Evolutionary conservation across 2,888 invertebrate species (phyloP), one percentile per base, ranked within the genome.

Genomic region (Brachycybe producta): DNA sequence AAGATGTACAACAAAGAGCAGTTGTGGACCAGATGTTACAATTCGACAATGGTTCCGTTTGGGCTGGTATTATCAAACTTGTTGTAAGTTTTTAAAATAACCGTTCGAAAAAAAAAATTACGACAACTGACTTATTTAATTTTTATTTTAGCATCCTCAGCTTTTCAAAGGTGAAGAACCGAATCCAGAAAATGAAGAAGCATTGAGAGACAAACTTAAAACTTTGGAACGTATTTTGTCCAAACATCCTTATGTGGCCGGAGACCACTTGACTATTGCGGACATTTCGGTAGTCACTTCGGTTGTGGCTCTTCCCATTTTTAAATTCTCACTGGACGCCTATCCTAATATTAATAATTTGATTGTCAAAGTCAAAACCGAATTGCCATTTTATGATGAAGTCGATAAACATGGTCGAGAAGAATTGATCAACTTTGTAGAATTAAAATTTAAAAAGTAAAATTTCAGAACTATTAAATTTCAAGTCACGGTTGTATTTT

Each of bases 371-470:
- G 17, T 47, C 11, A 21, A 17, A 8, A 13, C 23, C 2, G 47
- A 47, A 7, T 5, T 47, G 2, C 47, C 47, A 2, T 47, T 24
- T 13, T 47, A 47, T 26, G 47, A 47, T 8, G 26, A 47, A 8
- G 21, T 30, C 19, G 23, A 13, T 1, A 34, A 17, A 2, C 5
- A 45, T n/a, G 45, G 45, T 13, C 3, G 30, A n/a, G 32, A 45
- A 30, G 2, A 11, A 23, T 15, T 42, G 2, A 11, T 8, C 8
- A 30, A 30, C 8, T 11, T 30, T 8, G 32, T 30, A n/a, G n/a
- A 30, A 30, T n/a, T n/a, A 30, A n/a, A 11, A n/a, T n/a, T n/a
- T n/a, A n/a, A n/a, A n/a, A n/a, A n/a, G n/a, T n/a, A n/a, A n/a
- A n/a, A n/a, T n/a, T n/a, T n/a, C n/a, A n/a, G n/a, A n/a, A n/a